Percentiles rank a stretch among this genome's conserved stretches.
These are phyloP conservation scores for Rutpela maculata DNA, from an alignment of 2,888 invertebrate species.

Conservation along the genomic window DNA sequence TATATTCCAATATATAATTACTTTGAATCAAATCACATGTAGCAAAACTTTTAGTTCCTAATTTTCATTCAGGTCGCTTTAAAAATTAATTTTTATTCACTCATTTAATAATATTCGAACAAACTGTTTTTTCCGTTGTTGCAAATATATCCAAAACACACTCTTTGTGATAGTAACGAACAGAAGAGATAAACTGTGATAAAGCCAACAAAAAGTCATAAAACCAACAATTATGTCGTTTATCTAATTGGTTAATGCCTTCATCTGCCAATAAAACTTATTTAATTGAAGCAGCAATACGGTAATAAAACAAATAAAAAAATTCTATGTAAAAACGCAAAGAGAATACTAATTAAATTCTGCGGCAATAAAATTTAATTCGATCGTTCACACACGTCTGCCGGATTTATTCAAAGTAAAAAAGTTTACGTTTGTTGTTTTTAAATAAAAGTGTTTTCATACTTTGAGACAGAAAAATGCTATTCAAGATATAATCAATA, in stretches of 20 bases:
- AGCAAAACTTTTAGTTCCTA: no score
- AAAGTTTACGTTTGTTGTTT: constrained; percentile 30
- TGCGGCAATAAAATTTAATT: constrained; percentile 28
- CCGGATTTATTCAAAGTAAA: constrained; percentile 17
- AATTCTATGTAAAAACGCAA: neutral
- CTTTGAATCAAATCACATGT: no score
- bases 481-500: constrained; percentile 4
- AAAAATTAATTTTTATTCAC: no score
- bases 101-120: no score
- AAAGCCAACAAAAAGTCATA: neutral
- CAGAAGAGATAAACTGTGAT: neutral
- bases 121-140: no score
- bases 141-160: no score
- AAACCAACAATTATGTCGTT: neutral
- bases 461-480: neutral
- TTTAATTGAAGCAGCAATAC: constrained; percentile 22
- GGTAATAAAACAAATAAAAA: constrained; percentile 16
- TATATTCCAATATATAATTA: no score
- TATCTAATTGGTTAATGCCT: neutral
- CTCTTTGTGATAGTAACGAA: no score
- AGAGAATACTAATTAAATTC: constrained; percentile 20
- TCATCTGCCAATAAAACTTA: constrained; percentile 2
- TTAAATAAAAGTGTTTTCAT: constrained; percentile 24
- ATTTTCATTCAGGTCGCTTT: no score
- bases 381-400: constrained; percentile 35